Evolutionary conservation across 1,140 invertebrate species (phyloP).

Genomic region (Drosophila pseudoobscura): DNA sequence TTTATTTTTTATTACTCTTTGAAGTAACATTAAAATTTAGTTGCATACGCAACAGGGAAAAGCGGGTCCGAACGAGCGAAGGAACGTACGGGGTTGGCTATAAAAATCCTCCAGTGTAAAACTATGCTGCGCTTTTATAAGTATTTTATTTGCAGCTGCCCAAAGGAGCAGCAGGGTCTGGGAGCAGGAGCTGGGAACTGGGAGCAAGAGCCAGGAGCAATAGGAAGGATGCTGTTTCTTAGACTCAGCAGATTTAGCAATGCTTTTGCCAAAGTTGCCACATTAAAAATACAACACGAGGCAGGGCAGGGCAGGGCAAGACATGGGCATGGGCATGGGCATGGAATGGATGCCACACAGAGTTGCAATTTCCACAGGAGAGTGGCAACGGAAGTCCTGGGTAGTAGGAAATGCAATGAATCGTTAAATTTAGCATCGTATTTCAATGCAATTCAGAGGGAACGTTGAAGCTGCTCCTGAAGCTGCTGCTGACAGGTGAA

Average conservation of each 20-base stretch:
- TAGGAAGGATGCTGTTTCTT: conserved; percentile 52
- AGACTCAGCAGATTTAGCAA: conserved; percentile 81
- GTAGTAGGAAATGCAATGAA: conserved; percentile 73
- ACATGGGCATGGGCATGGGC: background rate
- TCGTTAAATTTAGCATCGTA: conserved; percentile 81
- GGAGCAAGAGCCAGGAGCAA: background rate
- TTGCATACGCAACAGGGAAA: conserved; percentile 61
- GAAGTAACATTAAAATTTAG: conserved; percentile 81
- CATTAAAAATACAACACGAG: conserved; percentile 77
- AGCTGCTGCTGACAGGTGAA: conserved; percentile 76
- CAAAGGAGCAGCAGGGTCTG: conserved; percentile 1
- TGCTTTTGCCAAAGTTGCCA: conserved; percentile 74
- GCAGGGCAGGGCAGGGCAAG: background rate
- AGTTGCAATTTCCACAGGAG: conserved; percentile 69
- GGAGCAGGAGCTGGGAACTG: background rate
- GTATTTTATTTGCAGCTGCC: conserved; percentile 71
- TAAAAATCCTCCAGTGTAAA: conserved; percentile 55
- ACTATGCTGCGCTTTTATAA: conserved; percentile 70
- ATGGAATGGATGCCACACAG: conserved; percentile 41
- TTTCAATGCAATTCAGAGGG: conserved; percentile 77
- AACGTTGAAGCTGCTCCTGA: conserved; percentile 16
- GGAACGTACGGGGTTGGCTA: conserved; percentile 11
- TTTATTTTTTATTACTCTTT: conserved; percentile 81
- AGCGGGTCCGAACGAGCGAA: conserved; percentile 2
- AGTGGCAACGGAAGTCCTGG: conserved; percentile 44